Evolutionary conservation across 2,888 invertebrate genomes (phyloP).

Genomic region (Camptogramma bilineatum): DNA sequence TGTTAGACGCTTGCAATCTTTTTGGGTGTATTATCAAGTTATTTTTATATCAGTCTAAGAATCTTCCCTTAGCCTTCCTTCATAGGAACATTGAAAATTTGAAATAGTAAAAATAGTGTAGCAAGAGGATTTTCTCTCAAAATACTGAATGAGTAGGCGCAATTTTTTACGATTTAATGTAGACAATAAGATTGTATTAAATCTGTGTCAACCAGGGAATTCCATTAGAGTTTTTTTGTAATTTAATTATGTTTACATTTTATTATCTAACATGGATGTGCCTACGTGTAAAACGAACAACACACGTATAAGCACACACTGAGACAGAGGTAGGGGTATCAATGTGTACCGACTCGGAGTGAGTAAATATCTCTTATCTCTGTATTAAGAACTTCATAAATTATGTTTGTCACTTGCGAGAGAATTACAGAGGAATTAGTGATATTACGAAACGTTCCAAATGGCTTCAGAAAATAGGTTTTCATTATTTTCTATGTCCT

Average conservation of each 20-base stretch:
- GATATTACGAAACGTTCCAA: slow-evolving; percentile 57
- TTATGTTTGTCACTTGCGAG: slow-evolving; percentile 82
- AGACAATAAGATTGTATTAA: slow-evolving; percentile 53
- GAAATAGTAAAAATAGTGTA: no score
- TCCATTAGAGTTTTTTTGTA: slow-evolving; percentile 53
- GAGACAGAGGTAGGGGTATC: slow-evolving; percentile 79
- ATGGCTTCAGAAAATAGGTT: slow-evolving; percentile 33
- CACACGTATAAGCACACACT: slow-evolving; percentile 78
- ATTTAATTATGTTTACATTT: slow-evolving; percentile 70
- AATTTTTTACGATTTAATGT: no score
- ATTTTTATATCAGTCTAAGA: no score
- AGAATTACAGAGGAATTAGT: slow-evolving; percentile 67
- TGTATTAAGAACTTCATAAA: slow-evolving; percentile 85
- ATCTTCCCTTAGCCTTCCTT: no score
- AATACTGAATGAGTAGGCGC: no score
- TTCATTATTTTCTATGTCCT: slow-evolving; percentile 1
- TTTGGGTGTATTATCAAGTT: no score
- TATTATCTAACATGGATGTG: slow-evolving; percentile 77
- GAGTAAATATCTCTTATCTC: slow-evolving; percentile 83
- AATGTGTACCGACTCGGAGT: slow-evolving; percentile 71
- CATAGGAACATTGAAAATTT: no score
- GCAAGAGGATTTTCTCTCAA: no score
- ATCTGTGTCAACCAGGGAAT: slow-evolving; percentile 55
- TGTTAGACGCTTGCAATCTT: no score
- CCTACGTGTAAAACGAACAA: slow-evolving; percentile 79